phyloP scores from a whole-genome alignment of 2,113 vertebrate genomes.

The Willisornis vidua region DNA sequence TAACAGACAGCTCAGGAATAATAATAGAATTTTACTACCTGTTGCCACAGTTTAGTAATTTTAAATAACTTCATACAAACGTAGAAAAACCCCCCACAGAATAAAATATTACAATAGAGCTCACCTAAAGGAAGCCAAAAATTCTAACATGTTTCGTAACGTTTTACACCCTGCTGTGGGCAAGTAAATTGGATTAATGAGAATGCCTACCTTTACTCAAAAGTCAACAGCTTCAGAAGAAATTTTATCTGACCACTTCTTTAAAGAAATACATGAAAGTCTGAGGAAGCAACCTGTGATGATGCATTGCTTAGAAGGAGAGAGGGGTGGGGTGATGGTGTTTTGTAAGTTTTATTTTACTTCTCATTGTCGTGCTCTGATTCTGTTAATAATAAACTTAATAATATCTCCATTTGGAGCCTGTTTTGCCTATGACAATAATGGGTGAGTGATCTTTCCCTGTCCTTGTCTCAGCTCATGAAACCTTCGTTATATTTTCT shows the following conservation, averaged over 20 bases:
- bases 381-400: too few species aligned
- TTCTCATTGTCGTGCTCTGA: too few species aligned
- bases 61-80: neutral
- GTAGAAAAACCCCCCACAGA: accelerated
- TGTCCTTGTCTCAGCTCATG: too few species aligned
- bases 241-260: neutral
- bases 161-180: neutral
- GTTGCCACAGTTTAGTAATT: neutral
- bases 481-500: too few species aligned
- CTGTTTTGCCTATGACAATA: too few species aligned
- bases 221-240: neutral
- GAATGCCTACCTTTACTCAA: neutral
- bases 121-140: neutral
- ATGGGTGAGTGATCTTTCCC: too few species aligned
- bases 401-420: too few species aligned
- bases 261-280: neutral
- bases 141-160: neutral
- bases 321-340: too few species aligned
- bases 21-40: neutral
- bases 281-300: neutral
- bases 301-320: too few species aligned
- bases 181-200: neutral
- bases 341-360: too few species aligned
- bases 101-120: neutral
- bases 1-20: neutral